Conservation (phyloP, 2,888 invertebrate species). For the Halocaridina rubra region DNA sequence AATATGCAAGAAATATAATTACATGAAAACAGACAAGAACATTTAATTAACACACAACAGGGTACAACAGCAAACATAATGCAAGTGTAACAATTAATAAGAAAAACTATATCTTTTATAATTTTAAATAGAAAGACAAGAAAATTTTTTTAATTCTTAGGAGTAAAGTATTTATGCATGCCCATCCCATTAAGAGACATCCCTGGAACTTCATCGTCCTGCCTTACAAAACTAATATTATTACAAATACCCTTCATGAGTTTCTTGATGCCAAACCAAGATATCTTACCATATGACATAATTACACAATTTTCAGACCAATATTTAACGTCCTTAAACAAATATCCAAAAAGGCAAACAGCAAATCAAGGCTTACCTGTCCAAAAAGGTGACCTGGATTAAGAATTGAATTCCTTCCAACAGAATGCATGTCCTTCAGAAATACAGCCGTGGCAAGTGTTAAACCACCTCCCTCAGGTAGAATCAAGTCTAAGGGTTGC, state of each 20-base stretch:
- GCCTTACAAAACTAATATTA: no score
- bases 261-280: neutral
- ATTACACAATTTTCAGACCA: neutral
- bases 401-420: slow-evolving; percentile 66
- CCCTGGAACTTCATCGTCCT: no score
- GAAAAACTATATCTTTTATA: no score
- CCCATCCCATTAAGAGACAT: no score
- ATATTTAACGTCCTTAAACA: no score
- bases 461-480: slow-evolving; percentile 68
- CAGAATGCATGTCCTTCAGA: slow-evolving; percentile 68
- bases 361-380: slow-evolving; percentile 43
- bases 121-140: neutral
- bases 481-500: slow-evolving; percentile 67
- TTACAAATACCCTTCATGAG: neutral
- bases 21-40: no score
- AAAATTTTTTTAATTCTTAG: no score
- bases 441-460: slow-evolving; percentile 68
- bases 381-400: slow-evolving; percentile 69
- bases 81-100: no score
- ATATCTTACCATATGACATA: neutral
- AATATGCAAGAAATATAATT: no score
- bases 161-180: no score
- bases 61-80: no score
- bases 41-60: no score
- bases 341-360: neutral